Base-by-base conservation (phyloP, 2,888 invertebrate species). In the Meteorus cinctellus region DNA sequence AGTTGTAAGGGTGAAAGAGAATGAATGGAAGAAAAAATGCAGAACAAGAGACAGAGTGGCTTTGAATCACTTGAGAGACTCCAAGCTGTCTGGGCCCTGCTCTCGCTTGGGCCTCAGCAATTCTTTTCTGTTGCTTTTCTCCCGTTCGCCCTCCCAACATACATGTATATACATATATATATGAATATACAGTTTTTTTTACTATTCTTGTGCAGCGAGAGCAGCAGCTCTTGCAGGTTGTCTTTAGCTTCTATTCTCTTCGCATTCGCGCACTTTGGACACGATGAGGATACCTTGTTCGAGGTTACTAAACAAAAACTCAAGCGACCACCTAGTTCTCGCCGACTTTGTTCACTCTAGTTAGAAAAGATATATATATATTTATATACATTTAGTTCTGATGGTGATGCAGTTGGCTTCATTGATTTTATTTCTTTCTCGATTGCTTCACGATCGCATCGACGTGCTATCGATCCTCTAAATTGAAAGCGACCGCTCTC, bases 41-140 rank as follows among this genome's bases (percentile, higher is more conserved):
- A 76, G 77, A 34, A 79, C 79, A 77, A 76, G 77, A 77, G 48
- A 63, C 70, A 77, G 74, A 79, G 75, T 41, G 72, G 72, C 77
- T 74, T 77, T 74, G 77, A 77, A 77, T 74, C 69, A 74, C 73
- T 76, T 55, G 19, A 62, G 73, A 78, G 86, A 86, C 87, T 86
- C 86, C 87, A 86, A 87, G 88, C 88, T 87, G 88, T 88, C 88
- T 88, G 88, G 88, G 82, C 82, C 83, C 82, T 51, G 24, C 27
- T 34, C 62, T 63, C 48, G 19, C 59, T 68, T 67, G 59, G 70
- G 70, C 70, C 71, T 24, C 55, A 19, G 29, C 34, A 41, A 55
- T 36, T 24, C 55, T 60, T 29, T 45, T 63, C 75, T 62, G 51
- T 59, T 66, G 8, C 31, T 16, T 76, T 70, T 67, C 59, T 66